These are phyloP conservation scores for Phalacrocorax aristotelis DNA, from an alignment of 2,113 vertebrate species.

Conservation along the genomic window DNA sequence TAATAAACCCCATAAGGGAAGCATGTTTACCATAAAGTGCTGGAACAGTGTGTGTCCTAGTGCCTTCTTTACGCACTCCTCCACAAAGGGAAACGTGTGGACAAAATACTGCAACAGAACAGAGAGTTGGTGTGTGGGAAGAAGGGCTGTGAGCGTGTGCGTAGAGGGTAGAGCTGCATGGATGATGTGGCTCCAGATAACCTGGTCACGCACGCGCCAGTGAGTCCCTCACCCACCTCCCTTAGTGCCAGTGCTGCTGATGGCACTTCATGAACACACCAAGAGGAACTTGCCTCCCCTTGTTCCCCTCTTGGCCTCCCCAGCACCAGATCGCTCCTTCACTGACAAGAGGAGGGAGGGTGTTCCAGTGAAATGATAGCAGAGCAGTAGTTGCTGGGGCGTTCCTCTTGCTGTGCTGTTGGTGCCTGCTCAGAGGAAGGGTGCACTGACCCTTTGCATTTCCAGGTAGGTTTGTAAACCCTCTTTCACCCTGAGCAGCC, in stretches of 20 bases:
- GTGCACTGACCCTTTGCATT: not conserved
- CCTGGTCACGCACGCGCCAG: accelerated
- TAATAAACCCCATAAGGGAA: not conserved
- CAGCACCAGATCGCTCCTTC: not conserved
- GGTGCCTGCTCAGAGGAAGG: not conserved
- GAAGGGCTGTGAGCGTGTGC: not conserved
- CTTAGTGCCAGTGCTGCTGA: not conserved
- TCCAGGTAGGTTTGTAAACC: not conserved
- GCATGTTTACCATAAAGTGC: slow-evolving; percentile 76
- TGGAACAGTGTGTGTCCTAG: slow-evolving; percentile 78
- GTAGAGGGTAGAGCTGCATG: not conserved
- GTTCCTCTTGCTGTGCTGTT: not conserved
- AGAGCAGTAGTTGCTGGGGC: not conserved
- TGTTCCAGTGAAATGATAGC: not conserved
- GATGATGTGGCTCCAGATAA: not conserved
- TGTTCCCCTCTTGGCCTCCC: not conserved
- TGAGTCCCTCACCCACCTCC: not conserved
- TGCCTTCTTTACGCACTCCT: slow-evolving; percentile 63
- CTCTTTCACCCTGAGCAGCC: not conserved
- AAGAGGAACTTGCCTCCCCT: not conserved
- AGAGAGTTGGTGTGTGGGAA: not conserved
- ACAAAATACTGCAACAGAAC: slow-evolving; percentile 77
- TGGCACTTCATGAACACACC: not conserved
- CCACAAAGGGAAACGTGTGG: slow-evolving; percentile 66
- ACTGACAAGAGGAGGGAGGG: not conserved